Evolutionary conservation across 1,140 invertebrate species (phyloP).

Genomic region (Bombus terrestris): DNA sequence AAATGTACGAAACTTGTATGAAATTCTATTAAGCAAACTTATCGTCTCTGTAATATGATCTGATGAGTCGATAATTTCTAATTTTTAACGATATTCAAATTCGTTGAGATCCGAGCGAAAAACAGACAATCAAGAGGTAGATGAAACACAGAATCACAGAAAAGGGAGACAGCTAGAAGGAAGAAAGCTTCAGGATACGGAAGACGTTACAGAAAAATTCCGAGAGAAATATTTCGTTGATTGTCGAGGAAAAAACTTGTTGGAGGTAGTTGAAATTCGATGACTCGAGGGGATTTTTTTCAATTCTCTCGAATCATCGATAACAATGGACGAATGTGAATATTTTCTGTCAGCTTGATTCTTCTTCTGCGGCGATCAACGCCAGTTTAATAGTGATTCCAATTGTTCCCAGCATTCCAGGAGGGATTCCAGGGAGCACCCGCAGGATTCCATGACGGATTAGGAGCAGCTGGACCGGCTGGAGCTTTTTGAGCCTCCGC

Average conservation of each 20-base stretch:
- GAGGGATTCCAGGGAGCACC: slow-evolving; percentile 25
- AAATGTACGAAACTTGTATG: no score
- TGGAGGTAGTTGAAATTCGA: slow-evolving; percentile 33
- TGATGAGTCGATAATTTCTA: no score
- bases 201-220: neutral
- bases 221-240: neutral
- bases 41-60: no score
- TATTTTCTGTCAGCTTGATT: neutral
- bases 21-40: no score
- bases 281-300: neutral
- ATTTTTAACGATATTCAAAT: neutral
- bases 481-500: slow-evolving; percentile 83
- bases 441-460: slow-evolving; percentile 64
- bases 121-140: neutral
- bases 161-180: neutral
- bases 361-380: neutral
- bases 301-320: neutral
- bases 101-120: neutral
- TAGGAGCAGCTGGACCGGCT: slow-evolving; percentile 72
- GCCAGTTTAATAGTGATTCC: slow-evolving; percentile 41
- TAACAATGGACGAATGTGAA: neutral
- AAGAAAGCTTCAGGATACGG: neutral
- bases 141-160: neutral
- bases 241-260: neutral
- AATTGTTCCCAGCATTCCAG: slow-evolving; percentile 33